Conservation (phyloP, 2,113 vertebrate genomes). For the Panthera uncia region DNA sequence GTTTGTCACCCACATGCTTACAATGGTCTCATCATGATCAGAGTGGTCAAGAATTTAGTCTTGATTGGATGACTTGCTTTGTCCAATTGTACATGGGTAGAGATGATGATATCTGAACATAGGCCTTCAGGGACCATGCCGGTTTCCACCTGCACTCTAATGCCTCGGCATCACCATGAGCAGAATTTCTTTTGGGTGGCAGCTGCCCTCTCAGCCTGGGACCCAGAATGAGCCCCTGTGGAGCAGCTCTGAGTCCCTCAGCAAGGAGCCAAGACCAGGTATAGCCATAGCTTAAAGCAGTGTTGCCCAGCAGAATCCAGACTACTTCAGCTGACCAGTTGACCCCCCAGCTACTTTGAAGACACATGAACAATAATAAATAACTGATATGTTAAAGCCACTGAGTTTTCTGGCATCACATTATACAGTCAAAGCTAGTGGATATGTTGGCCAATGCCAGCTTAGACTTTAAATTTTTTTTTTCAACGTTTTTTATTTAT, state of each 20-base stretch:
- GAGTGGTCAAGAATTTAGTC: background rate
- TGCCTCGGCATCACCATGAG: background rate
- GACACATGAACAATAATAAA: background rate
- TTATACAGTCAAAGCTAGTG: background rate
- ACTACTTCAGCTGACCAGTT: background rate
- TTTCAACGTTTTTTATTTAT: too few species aligned
- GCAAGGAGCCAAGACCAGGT: background rate
- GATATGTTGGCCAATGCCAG: background rate
- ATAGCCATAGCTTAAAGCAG: background rate
- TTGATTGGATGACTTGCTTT: background rate
- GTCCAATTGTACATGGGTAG: background rate
- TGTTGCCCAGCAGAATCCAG: background rate
- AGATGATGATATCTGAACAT: background rate
- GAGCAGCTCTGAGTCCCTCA: background rate
- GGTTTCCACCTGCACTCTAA: background rate
- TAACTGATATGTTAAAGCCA: background rate
- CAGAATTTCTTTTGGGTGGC: background rate
- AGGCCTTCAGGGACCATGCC: background rate
- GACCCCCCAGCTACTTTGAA: background rate
- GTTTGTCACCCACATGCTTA: background rate
- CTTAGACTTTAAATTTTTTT: background rate
- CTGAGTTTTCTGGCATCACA: background rate
- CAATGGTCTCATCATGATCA: background rate
- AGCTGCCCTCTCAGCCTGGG: background rate
- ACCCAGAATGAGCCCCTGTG: background rate